These are phyloP conservation scores for Lota lota DNA, from an alignment of 2,113 vertebrate species.

Conservation along the genomic window DNA sequence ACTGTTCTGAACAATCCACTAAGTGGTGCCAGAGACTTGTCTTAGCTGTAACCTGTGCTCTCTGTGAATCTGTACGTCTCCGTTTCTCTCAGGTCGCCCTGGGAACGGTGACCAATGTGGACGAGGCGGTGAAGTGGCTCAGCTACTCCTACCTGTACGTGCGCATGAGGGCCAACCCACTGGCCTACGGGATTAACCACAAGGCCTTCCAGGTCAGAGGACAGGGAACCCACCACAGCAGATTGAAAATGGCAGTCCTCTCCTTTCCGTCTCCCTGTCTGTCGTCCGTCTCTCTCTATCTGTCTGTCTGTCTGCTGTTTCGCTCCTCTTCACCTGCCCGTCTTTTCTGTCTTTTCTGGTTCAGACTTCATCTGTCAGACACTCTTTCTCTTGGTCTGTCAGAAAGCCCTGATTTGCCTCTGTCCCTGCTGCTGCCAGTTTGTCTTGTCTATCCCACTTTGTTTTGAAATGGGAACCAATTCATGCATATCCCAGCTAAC, in stretches of 20 bases:
- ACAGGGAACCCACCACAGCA: background rate
- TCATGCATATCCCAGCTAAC: no score
- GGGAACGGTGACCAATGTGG: constrained; percentile 95
- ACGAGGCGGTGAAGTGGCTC: constrained; percentile 98
- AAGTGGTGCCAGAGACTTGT: constrained; percentile 51
- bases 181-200: constrained; percentile 95
- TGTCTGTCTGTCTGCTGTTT: background rate
- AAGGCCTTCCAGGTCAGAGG: constrained; percentile 87
- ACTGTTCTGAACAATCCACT: constrained; percentile 24
- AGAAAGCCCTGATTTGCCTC: no score
- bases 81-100: constrained; percentile 79
- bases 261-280: background rate
- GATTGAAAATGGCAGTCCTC: background rate
- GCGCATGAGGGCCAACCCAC: constrained; percentile 97
- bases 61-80: background rate
- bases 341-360: no score
- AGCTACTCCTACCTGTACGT: constrained; percentile 98
- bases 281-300: background rate
- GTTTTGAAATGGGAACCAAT: no score
- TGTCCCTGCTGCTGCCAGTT: no score
- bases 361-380: no score
- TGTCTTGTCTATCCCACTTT: no score
- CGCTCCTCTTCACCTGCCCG: no score
- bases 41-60: background rate
- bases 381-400: no score